Percentiles rank a stretch among this genome's conserved stretches.
phyloP scores from a whole-genome alignment of 2,113 vertebrate species.

The Symphodus melops region DNA sequence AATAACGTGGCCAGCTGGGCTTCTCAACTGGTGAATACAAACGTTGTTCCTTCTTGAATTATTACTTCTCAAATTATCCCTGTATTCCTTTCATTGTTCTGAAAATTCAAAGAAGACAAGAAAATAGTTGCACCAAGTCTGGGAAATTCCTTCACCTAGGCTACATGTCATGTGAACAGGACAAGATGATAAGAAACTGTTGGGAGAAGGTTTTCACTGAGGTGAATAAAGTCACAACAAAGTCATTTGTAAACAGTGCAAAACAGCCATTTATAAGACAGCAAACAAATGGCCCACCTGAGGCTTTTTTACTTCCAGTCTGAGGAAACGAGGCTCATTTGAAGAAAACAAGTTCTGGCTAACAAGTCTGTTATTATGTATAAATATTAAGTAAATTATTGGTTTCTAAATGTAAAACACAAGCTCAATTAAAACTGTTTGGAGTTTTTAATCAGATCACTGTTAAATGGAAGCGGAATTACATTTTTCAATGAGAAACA shows the following conservation, averaged over 20 bases:
- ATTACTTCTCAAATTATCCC: too few relatives aligned
- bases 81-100: neutral
- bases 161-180: neutral
- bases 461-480: too few relatives aligned
- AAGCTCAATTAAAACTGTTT: too few relatives aligned
- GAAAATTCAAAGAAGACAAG: neutral
- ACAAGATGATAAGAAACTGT: neutral
- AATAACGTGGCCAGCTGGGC: constrained; percentile 2
- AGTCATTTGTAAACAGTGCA: too few relatives aligned
- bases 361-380: neutral
- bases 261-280: too few relatives aligned
- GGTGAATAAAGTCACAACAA: too few relatives aligned
- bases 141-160: neutral
- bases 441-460: too few relatives aligned
- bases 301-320: neutral
- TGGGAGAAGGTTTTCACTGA: neutral
- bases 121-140: neutral
- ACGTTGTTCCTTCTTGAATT: neutral
- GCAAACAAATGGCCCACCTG: neutral
- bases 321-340: neutral
- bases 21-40: neutral
- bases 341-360: neutral
- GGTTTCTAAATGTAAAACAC: too few relatives aligned
- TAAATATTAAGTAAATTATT: too few relatives aligned
- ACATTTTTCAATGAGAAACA: too few relatives aligned